Percentiles rank a stretch among this genome's conserved stretches.
Conservation (phyloP, 2,113 vertebrate genomes). For the Psephotus haematonotus region DNA sequence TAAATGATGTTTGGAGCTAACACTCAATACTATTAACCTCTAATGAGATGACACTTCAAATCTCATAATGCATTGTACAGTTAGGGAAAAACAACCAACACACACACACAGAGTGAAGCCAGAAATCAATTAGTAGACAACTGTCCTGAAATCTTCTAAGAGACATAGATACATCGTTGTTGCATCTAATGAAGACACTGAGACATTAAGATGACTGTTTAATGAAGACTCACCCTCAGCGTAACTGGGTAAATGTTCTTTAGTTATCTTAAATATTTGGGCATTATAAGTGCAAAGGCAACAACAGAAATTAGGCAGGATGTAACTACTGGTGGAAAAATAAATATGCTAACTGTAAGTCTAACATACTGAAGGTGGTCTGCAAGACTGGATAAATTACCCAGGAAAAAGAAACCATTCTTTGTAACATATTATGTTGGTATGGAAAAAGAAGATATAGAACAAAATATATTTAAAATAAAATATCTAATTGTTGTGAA, state of each 20-base stretch:
- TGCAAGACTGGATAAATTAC: not conserved
- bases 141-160: not conserved
- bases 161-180: not conserved
- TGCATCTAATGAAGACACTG: not conserved
- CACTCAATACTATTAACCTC: not conserved
- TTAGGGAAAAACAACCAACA: not conserved
- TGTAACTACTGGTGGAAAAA: not conserved
- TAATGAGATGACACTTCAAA: not conserved
- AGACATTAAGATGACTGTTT: not conserved
- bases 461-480: not conserved
- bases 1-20: not conserved
- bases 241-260: not conserved
- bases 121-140: not conserved
- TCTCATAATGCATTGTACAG: not conserved
- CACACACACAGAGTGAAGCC: accelerated
- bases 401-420: not conserved
- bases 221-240: not conserved
- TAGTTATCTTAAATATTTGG: not conserved
- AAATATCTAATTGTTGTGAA: not conserved
- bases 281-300: not conserved
- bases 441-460: not conserved
- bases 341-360: not conserved
- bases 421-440: not conserved
- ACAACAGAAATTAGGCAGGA: not conserved
- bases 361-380: not conserved